phyloP scores from a whole-genome alignment of 2,888 invertebrate species.

The Laspeyria flexula region DNA sequence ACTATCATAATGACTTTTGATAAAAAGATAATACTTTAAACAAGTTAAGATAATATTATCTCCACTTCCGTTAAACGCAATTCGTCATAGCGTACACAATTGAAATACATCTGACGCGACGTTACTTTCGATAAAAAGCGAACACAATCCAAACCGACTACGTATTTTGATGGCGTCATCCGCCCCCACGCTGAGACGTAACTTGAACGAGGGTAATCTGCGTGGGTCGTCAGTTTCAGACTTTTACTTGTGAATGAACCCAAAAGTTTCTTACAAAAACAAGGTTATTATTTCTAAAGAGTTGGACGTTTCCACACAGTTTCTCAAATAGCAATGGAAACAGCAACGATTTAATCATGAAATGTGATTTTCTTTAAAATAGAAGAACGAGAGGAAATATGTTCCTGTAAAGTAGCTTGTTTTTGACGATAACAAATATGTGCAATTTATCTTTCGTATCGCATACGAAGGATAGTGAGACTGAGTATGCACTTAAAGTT shows the following conservation, averaged over 20 bases:
- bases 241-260: conserved; percentile 31
- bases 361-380: background rate
- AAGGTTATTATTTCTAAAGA: conserved; percentile 37
- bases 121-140: conserved; percentile 29
- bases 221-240: conserved; percentile 42
- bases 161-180: conserved; percentile 56
- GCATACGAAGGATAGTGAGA: conserved; percentile 26
- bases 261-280: conserved; percentile 26
- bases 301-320: conserved; percentile 4
- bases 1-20: no score
- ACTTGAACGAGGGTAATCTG: conserved; percentile 38
- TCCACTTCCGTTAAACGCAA: background rate
- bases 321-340: background rate
- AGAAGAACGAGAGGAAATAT: background rate
- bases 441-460: conserved; percentile 43
- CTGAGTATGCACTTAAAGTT: conserved; percentile 32
- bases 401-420: background rate
- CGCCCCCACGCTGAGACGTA: conserved; percentile 47
- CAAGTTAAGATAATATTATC: no score
- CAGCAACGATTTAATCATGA: background rate
- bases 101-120: conserved; percentile 42
- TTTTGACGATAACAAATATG: conserved; percentile 25
- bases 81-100: background rate
- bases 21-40: background rate
- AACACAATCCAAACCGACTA: conserved; percentile 43